phyloP scores from a whole-genome alignment of 2,113 vertebrate species.

The Anas platyrhynchos region DNA sequence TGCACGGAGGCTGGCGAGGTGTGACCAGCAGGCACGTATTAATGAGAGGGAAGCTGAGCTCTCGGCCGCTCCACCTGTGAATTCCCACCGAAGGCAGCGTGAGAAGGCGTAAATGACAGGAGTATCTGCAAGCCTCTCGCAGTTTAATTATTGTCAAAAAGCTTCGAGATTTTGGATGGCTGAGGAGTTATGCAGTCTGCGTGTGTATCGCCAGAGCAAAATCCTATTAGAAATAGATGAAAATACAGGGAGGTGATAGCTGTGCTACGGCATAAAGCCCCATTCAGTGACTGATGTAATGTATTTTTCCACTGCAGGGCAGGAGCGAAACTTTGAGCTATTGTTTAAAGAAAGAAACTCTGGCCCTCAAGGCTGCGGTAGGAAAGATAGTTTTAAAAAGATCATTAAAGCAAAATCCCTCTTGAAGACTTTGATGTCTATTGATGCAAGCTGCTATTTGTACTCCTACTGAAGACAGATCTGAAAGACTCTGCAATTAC shows the following conservation, averaged over 20 bases:
- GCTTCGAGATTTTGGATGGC: not conserved
- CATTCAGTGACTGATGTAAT: conserved; percentile 14
- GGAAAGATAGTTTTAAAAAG: not conserved
- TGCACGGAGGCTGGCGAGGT: not conserved
- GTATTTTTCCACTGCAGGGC: conserved; percentile 20
- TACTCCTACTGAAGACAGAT: conserved; percentile 38
- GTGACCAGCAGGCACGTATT: conserved; percentile 30
- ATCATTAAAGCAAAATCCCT: conserved; percentile 37
- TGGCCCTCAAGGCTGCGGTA: not conserved
- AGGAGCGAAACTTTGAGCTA: not conserved
- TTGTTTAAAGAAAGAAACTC: conserved; percentile 39
- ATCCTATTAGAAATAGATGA: conserved; percentile 18
- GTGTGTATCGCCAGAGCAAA: not conserved
- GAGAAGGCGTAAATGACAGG: not conserved
- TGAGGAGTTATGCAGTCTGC: not conserved
- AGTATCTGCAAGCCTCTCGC: not conserved
- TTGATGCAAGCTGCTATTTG: conserved; percentile 52
- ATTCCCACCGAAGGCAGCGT: not conserved
- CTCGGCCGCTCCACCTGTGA: not conserved
- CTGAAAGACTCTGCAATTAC: conserved; percentile 50
- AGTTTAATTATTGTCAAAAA: conserved; percentile 17
- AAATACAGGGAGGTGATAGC: not conserved
- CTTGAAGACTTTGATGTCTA: conserved; percentile 36
- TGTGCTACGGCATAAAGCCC: not conserved
- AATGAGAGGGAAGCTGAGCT: not conserved